phyloP scores from a whole-genome alignment of 2,113 vertebrate species.

The Tringa solitaria region DNA sequence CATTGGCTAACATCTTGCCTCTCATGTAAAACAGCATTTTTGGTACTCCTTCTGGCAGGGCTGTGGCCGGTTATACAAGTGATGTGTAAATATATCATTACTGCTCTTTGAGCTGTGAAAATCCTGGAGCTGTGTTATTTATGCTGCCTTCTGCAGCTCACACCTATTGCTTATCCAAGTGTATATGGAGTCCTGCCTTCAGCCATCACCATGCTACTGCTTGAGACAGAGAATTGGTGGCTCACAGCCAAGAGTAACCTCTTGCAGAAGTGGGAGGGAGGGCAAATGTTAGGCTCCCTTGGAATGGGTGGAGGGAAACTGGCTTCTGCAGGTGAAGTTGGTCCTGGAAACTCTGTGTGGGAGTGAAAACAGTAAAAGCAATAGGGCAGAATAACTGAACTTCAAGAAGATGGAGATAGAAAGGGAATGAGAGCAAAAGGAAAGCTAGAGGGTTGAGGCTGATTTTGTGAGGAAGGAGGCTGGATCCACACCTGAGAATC shows the following conservation, averaged over 20 bases:
- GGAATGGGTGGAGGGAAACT: background rate
- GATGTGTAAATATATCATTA: background rate
- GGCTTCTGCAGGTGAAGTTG: background rate
- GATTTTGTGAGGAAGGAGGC: background rate
- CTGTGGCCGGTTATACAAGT: accelerated
- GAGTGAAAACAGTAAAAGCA: background rate
- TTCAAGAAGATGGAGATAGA: background rate
- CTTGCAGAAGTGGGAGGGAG: background rate
- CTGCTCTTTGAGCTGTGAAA: background rate
- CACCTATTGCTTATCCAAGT: background rate
- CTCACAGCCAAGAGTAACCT: background rate
- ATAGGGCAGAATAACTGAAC: background rate
- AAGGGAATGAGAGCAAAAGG: background rate
- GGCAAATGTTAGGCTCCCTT: background rate
- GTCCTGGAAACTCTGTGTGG: background rate
- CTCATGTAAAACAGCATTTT: background rate
- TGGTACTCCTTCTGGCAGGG: background rate
- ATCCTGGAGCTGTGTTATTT: background rate
- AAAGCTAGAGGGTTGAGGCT: background rate
- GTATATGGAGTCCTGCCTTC: background rate
- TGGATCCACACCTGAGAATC: background rate
- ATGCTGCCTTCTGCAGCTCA: background rate
- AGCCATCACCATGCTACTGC: background rate
- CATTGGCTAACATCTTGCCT: background rate
- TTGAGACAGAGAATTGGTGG: background rate